These are phyloP conservation scores for Menidia menidia DNA, from an alignment of 2,797 vertebrate species.

Conservation along the genomic window DNA sequence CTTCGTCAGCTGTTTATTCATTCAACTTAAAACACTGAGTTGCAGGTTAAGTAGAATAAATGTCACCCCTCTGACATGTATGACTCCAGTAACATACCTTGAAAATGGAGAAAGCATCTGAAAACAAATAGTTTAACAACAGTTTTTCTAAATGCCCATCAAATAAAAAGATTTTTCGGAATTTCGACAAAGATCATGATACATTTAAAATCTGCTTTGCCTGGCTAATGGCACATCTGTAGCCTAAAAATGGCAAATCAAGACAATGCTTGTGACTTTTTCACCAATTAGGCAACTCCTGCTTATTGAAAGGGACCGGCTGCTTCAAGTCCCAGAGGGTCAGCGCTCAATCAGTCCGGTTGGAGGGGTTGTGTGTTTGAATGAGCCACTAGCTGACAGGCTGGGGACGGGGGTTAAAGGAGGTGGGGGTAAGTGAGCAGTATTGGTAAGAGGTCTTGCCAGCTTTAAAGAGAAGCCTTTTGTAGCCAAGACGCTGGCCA, in stretches of 20 bases:
- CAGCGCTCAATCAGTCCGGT: conserved; percentile 71
- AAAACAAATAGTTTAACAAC: background rate
- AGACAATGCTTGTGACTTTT: conserved; percentile 71
- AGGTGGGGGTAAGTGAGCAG: conserved; percentile 45
- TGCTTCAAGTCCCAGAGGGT: conserved; percentile 71
- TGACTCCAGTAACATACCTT: background rate
- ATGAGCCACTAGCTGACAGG: conserved; percentile 74
- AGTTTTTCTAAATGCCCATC: background rate
- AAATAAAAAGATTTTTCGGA: conserved; percentile 1
- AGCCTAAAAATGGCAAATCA: conserved; percentile 40
- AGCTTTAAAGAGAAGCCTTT: conserved; percentile 76
- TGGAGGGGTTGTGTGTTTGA: conserved; percentile 76
- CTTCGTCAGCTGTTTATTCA: conserved; percentile 58
- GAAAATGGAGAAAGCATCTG: background rate
- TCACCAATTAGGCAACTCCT: conserved; percentile 77
- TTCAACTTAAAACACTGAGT: conserved; percentile 35
- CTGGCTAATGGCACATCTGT: conserved; percentile 40
- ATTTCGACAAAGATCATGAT: conserved; percentile 34
- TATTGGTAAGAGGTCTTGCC: conserved; percentile 66
- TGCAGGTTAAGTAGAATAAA: conserved; percentile 13
- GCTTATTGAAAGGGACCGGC: conserved; percentile 62
- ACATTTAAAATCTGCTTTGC: conserved; percentile 33
- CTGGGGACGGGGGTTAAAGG: conserved; percentile 64
- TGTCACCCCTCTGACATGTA: conserved; percentile 1
- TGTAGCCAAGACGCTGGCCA: conserved; percentile 72